phyloP scores from a whole-genome alignment of 2,797 vertebrate species.

The Leptatherina wallacei region DNA sequence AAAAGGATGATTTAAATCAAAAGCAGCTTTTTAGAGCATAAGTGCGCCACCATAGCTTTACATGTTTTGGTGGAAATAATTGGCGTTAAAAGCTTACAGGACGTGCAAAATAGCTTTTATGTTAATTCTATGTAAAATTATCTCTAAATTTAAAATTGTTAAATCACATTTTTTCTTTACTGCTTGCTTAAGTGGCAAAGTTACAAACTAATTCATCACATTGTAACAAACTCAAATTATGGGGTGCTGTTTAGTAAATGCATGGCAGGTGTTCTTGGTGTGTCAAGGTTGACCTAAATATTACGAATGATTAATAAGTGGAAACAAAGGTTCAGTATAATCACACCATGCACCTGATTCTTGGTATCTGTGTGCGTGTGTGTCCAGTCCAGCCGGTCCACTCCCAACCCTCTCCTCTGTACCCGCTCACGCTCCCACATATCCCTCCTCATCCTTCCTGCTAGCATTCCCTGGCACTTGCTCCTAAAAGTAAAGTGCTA shows the following conservation, averaged over 20 bases:
- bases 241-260: background rate
- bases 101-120: background rate
- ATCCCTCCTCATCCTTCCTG: conserved; percentile 41
- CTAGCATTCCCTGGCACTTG: conserved; percentile 34
- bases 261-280: conserved; percentile 22
- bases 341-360: conserved; percentile 55
- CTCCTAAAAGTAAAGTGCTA: conserved; percentile 73
- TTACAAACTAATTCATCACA: background rate
- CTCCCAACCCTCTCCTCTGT: conserved; percentile 20
- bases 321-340: conserved; percentile 59
- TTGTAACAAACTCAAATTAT: conserved; percentile 2
- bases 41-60: background rate
- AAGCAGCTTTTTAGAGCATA: too few species aligned
- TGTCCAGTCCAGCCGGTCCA: conserved; percentile 28
- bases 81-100: background rate
- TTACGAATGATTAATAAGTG: conserved; percentile 68
- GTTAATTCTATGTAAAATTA: background rate
- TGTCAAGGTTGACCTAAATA: conserved; percentile 61
- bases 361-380: conserved; percentile 29
- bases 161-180: background rate
- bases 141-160: background rate
- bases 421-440: conserved; percentile 24
- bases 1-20: too few species aligned
- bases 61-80: background rate
- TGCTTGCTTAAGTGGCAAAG: background rate